These are phyloP conservation scores for Resseliella maxima DNA, from an alignment of 2,888 invertebrate genomes.

Conservation along the genomic window DNA sequence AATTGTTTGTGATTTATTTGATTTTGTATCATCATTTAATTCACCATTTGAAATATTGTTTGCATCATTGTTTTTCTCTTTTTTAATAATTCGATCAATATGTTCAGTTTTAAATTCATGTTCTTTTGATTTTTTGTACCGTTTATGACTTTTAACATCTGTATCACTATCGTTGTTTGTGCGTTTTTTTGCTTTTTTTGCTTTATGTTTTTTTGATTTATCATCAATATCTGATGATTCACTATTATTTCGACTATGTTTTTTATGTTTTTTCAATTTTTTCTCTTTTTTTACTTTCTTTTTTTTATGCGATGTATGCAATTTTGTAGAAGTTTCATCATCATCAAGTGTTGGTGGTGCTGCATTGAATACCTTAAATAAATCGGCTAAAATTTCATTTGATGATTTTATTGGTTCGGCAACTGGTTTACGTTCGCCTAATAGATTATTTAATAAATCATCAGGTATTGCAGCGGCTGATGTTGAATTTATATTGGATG, in stretches of 20 bases:
- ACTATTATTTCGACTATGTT: conserved; percentile 61
- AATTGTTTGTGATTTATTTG: conserved; percentile 54
- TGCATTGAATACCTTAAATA: conserved; percentile 83
- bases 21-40: conserved; percentile 54
- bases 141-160: conserved; percentile 59
- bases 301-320: conserved; percentile 61
- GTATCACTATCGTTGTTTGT: conserved; percentile 49
- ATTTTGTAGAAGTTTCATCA: conserved; percentile 61
- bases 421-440: conserved; percentile 63
- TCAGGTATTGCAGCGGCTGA: neutral
- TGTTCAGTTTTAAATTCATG: conserved; percentile 56
- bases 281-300: conserved; percentile 65
- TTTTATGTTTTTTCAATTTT: conserved; percentile 64
- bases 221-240: conserved; percentile 62
- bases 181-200: conserved; percentile 64
- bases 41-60: neutral
- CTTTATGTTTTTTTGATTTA: conserved; percentile 65
- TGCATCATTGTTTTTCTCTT: neutral
- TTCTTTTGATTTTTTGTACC: conserved; percentile 61
- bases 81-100: neutral
- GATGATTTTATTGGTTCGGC: conserved; percentile 66
- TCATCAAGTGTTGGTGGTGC: conserved; percentile 72
- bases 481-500: neutral
- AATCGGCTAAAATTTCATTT: conserved; percentile 82
- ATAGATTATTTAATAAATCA: conserved; percentile 43